Evolutionary conservation across 2,113 vertebrate genomes (phyloP).

Genomic region (Nannobrachium achirus): DNA sequence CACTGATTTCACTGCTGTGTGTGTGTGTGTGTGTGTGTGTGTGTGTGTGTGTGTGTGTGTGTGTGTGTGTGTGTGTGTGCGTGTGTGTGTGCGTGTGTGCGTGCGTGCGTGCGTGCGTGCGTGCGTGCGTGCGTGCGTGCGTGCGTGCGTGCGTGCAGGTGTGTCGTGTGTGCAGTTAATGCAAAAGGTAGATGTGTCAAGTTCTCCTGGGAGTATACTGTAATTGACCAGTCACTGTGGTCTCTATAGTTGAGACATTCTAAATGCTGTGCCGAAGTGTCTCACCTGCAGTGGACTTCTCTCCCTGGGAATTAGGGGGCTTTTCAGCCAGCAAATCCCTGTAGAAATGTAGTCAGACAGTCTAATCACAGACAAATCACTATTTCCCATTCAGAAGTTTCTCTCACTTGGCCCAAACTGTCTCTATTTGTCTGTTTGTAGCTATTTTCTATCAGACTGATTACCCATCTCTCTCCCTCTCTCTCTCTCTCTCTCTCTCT

Average conservation of each 20-base stretch:
- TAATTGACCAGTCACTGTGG: slow-evolving; percentile 57
- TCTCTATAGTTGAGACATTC: slow-evolving; percentile 40
- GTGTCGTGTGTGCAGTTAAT: slow-evolving; percentile 33
- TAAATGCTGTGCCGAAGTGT: slow-evolving; percentile 60
- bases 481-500: slow-evolving; percentile 52
- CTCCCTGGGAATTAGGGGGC: slow-evolving; percentile 46
- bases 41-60: slow-evolving; percentile 14
- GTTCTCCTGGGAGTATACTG: slow-evolving; percentile 37
- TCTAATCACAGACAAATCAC: slow-evolving; percentile 59
- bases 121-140: not conserved
- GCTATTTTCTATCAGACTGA: slow-evolving; percentile 25
- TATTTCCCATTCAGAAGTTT: slow-evolving; percentile 40
- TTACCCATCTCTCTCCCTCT: not conserved
- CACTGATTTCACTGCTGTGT: slow-evolving; percentile 6
- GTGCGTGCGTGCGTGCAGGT: not conserved
- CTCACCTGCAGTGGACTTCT: slow-evolving; percentile 52
- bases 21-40: not conserved
- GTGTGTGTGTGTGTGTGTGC: not conserved
- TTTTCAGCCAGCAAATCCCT: slow-evolving; percentile 54
- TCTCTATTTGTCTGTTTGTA: slow-evolving; percentile 19
- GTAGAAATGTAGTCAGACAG: slow-evolving; percentile 64
- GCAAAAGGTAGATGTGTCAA: slow-evolving; percentile 40
- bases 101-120: not conserved
- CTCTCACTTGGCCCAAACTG: slow-evolving; percentile 43
- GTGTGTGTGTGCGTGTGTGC: not conserved